phyloP scores from a whole-genome alignment of 2,113 vertebrate species.

The Pseudorasbora parva region DNA sequence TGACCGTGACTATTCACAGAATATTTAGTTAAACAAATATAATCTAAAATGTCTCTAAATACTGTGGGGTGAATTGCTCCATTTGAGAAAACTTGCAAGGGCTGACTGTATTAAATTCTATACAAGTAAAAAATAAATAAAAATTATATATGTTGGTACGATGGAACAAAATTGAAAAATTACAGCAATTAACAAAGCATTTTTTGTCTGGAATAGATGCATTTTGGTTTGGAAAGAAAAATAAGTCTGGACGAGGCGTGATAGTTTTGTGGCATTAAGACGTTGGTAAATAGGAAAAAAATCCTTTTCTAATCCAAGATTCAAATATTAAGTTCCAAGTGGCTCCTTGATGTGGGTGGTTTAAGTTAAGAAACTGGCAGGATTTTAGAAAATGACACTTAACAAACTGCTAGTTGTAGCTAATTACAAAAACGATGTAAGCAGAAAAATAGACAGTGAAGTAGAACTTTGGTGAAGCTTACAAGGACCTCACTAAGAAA shows the following conservation, averaged over 20 bases:
- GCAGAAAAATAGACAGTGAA: conserved; percentile 10
- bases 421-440: not conserved
- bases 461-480: not conserved
- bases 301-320: conserved; percentile 60
- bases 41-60: conserved; percentile 72
- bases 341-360: conserved; percentile 61
- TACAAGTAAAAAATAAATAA: not conserved
- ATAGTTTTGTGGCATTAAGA: conserved; percentile 51
- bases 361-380: conserved; percentile 5
- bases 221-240: conserved; percentile 72
- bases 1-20: conserved; percentile 64
- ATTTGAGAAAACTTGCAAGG: not conserved
- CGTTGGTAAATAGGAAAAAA: conserved; percentile 61
- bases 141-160: not conserved
- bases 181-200: conserved; percentile 61
- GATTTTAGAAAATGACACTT: too few species aligned
- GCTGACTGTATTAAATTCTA: not conserved
- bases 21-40: conserved; percentile 70
- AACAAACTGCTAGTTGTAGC: not conserved
- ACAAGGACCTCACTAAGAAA: not conserved
- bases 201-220: conserved; percentile 73
- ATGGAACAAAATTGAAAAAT: conserved; percentile 41
- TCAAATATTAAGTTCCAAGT: conserved; percentile 59
- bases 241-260: conserved; percentile 61
- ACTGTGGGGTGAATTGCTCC: conserved; percentile 56